Evolutionary conservation across 2,113 vertebrate genomes (phyloP).

Genomic region (Lates calcarifer): DNA sequence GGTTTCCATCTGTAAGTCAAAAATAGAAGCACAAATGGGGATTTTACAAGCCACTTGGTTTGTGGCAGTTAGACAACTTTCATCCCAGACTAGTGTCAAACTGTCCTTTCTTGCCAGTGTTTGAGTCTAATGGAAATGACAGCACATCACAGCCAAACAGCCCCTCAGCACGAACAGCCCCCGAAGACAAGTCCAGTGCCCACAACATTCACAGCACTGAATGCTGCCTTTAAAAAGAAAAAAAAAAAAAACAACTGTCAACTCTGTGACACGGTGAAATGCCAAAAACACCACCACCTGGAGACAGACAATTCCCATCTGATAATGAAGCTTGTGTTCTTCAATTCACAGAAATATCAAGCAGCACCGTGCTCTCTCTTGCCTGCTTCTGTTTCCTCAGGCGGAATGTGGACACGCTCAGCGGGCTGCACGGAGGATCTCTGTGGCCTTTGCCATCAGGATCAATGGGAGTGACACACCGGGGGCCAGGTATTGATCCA

Average conservation of each 20-base stretch:
- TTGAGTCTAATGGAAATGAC: conserved; percentile 69
- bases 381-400: conserved; percentile 11
- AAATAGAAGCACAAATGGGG: conserved; percentile 33
- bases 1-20: conserved; percentile 18
- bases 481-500: conserved; percentile 49
- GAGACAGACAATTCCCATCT: conserved; percentile 25
- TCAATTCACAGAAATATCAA: conserved; percentile 33
- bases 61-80: conserved; percentile 24
- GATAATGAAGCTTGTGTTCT: not conserved
- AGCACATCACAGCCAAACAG: conserved; percentile 38
- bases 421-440: not conserved
- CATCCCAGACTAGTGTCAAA: conserved; percentile 43
- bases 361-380: not conserved
- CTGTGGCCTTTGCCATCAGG: conserved; percentile 32
- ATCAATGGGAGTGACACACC: conserved; percentile 37
- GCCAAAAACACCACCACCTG: conserved; percentile 3
- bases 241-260: no score
- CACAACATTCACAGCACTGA: not conserved
- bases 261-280: not conserved
- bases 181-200: not conserved
- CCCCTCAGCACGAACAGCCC: conserved; percentile 21
- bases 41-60: conserved; percentile 34
- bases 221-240: not conserved
- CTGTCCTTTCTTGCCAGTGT: conserved; percentile 60
- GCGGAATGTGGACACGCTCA: not conserved